These are phyloP conservation scores for Pipistrellus pygmaeus DNA, from an alignment of 2,797 vertebrate genomes.

Conservation along the genomic window DNA sequence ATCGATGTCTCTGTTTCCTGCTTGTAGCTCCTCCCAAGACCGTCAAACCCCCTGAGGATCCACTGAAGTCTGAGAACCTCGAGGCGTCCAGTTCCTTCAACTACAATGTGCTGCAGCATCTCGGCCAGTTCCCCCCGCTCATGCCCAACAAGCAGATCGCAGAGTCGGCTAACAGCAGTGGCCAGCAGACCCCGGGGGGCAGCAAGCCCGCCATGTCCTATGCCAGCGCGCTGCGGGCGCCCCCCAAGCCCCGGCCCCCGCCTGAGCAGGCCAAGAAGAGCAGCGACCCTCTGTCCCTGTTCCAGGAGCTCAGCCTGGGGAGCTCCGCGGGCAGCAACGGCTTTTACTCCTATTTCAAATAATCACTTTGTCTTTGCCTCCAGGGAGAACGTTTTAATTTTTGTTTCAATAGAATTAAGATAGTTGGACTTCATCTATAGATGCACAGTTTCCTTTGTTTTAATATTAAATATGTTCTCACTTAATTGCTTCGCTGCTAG, in stretches of 20 bases:
- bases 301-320: slow-evolving; percentile 99
- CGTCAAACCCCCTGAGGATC: slow-evolving; percentile 93
- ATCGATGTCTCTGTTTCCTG: slow-evolving; percentile 67
- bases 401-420: slow-evolving; percentile 88
- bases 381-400: slow-evolving; percentile 87
- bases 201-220: slow-evolving; percentile 98
- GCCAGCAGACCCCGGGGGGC: slow-evolving; percentile 88
- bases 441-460: slow-evolving; percentile 88
- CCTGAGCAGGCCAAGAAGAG: slow-evolving; percentile 99
- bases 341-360: slow-evolving; percentile 99
- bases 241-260: slow-evolving; percentile 96
- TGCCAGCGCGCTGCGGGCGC: slow-evolving; percentile 97
- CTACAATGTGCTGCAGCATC: slow-evolving; percentile 95
- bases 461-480: slow-evolving; percentile 88
- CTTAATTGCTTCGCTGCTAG: slow-evolving; percentile 91
- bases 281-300: slow-evolving; percentile 97
- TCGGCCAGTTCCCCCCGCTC: slow-evolving; percentile 98
- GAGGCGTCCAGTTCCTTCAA: slow-evolving; percentile 91
- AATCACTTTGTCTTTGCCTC: slow-evolving; percentile 87
- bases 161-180: slow-evolving; percentile 90
- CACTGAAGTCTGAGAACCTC: slow-evolving; percentile 92
- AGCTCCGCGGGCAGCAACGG: slow-evolving; percentile 99
- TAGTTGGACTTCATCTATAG: slow-evolving; percentile 88
- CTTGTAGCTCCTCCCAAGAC: slow-evolving; percentile 91
- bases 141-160: slow-evolving; percentile 95